A percentile compares a stretch with the other conserved stretches of the same genome.
Conservation (phyloP, 2,797 vertebrate species). For the Eurystomus glaucurus region DNA sequence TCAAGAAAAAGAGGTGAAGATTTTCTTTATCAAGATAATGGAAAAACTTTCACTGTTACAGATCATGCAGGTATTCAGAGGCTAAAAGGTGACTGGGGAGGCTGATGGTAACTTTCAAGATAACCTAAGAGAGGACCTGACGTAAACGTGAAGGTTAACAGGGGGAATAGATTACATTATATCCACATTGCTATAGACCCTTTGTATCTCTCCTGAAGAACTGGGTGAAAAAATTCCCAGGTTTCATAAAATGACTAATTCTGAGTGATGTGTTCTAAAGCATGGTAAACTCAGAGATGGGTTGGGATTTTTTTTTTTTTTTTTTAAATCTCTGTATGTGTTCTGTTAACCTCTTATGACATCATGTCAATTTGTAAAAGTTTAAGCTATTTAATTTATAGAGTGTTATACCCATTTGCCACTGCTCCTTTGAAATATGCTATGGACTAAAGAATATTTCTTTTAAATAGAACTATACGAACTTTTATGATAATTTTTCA, state of each 20-base stretch:
- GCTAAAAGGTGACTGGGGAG: neutral
- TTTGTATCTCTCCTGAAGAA: neutral
- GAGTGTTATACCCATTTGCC: neutral
- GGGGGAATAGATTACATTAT: neutral
- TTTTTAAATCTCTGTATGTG: neutral
- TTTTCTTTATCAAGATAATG: neutral
- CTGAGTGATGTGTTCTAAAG: neutral
- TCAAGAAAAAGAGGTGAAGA: neutral
- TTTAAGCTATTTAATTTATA: neutral
- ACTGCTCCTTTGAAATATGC: conserved; percentile 7
- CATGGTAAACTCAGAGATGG: neutral
- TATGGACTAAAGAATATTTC: neutral
- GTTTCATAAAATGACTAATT: neutral
- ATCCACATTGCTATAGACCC: neutral
- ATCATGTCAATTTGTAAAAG: neutral
- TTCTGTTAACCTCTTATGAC: conserved; percentile 55
- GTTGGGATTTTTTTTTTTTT: neutral
- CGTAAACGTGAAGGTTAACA: neutral
- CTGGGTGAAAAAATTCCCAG: neutral
- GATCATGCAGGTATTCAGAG: neutral
- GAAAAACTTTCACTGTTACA: neutral
- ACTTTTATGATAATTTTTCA: neutral
- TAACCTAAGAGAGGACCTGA: neutral
- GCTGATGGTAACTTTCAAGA: neutral
- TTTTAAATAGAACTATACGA: neutral